Conservation (phyloP, 2,797 vertebrate genomes). For the Ctenopoma multispine region DNA sequence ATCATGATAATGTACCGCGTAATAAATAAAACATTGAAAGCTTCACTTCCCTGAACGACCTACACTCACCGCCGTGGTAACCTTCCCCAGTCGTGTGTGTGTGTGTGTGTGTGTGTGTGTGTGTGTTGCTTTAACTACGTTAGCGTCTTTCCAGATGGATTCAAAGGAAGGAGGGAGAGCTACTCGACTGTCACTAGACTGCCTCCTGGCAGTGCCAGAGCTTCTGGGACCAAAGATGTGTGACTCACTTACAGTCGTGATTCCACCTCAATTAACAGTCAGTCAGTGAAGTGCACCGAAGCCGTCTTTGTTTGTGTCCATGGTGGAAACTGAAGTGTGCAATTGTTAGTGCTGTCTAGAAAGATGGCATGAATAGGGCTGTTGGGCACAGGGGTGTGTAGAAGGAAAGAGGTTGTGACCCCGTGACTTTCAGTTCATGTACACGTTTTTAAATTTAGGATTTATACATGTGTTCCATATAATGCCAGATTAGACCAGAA, state of each 20-base stretch:
- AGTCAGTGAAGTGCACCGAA: conserved; percentile 33
- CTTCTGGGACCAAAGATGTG: conserved; percentile 49
- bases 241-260: conserved; percentile 51
- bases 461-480: neutral
- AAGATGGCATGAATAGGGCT: conserved; percentile 7
- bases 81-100: conserved; percentile 36
- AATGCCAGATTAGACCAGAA: neutral
- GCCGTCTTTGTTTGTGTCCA: conserved; percentile 43
- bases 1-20: conserved; percentile 67
- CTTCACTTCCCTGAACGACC: conserved; percentile 51
- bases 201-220: conserved; percentile 50
- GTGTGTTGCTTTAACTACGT: conserved; percentile 24
- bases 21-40: conserved; percentile 79
- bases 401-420: conserved; percentile 13
- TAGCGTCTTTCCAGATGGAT: conserved; percentile 49
- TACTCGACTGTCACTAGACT: conserved; percentile 49
- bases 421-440: conserved; percentile 10
- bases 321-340: conserved; percentile 23
- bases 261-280: conserved; percentile 64
- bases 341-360: conserved; percentile 31
- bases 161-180: conserved; percentile 31
- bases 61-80: conserved; percentile 41
- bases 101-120: conserved; percentile 34
- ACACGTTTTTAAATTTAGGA: neutral
- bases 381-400: conserved; percentile 8